Evolutionary conservation across 2,888 invertebrate species (phyloP), one percentile per base, ranked within the genome.

Genomic region (Xylocampa areola): DNA sequence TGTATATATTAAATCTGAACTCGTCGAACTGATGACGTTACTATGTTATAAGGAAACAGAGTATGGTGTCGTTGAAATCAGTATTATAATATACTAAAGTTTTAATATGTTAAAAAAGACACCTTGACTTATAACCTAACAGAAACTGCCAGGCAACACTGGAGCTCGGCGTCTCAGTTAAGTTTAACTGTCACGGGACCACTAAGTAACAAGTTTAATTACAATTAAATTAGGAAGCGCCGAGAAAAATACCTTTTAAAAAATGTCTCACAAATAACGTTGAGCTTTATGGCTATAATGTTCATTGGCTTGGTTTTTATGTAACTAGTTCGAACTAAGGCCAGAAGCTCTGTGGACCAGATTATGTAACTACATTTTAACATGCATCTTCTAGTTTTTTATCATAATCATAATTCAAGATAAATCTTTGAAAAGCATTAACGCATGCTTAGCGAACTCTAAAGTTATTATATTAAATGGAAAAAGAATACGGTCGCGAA

Each of bases 171-270:
- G 35, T 2, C 40, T 51, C 23, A 53, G 43, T 30, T 30, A 67
- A 72, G 44, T 72, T 57, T 23, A 63, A 66, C 25, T 68, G 62
- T 41, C 68, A 41, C 4, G 73, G 52, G 73, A 68, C 52, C 44
- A 35, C 55, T 41, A 54, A 58, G 49, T 72, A 55, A 69, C 62
- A 50, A 51, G 45, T 35, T 63, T 73, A 70, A 70, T 73, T 73
- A 68, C 49, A 73, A 73, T 73, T 29, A 59, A 52, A 55, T 63
- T 68, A 55, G 27, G 36, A 40, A 27, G 30, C 43, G 27, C 23
- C 7, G 44, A 35, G 73, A 53, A 68, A 60, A 59, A 58, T 68
- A 53, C 23, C 21, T 50, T 55, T 47, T 65, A 50, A 51, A 72
- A 63, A 29, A 32, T 10, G 36, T 11, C 21, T n/a, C n/a, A 36